A percentile compares a stretch with the other conserved stretches of the same genome.
phyloP scores from a whole-genome alignment of 2,888 invertebrate species.

The Meloe dianella region DNA sequence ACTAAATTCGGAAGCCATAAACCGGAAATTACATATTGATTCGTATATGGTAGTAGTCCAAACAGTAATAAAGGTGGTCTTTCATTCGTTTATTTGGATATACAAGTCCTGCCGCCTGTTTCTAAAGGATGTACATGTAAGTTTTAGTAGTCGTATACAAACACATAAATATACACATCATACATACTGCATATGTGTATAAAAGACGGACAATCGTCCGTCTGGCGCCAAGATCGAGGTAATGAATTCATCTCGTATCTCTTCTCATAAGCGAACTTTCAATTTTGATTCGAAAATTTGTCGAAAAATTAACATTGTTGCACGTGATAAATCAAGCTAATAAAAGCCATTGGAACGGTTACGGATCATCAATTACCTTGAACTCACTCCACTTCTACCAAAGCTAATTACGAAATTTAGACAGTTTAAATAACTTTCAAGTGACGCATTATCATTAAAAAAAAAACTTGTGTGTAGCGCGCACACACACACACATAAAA shows the following conservation, averaged over 20 bases:
- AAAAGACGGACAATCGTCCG: background rate
- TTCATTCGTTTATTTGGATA: background rate
- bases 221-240: background rate
- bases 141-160: background rate
- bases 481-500: too few species aligned
- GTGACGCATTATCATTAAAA: background rate
- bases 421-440: slow-evolving; percentile 1
- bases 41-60: slow-evolving; percentile 24
- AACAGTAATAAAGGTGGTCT: slow-evolving; percentile 30
- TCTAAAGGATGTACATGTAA: background rate
- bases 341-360: background rate
- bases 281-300: background rate
- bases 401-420: background rate
- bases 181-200: background rate
- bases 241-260: background rate
- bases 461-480: too few species aligned
- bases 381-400: background rate
- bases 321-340: background rate
- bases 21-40: slow-evolving; percentile 29
- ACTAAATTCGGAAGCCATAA: slow-evolving; percentile 25
- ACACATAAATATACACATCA: background rate
- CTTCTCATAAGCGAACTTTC: background rate
- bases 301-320: background rate
- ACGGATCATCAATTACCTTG: slow-evolving; percentile 1
- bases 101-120: background rate